Percentiles rank a stretch among this genome's conserved stretches.
These are phyloP conservation scores for Sebastolobus altivelis DNA, from an alignment of 2,797 vertebrate genomes.

Conservation along the genomic window DNA sequence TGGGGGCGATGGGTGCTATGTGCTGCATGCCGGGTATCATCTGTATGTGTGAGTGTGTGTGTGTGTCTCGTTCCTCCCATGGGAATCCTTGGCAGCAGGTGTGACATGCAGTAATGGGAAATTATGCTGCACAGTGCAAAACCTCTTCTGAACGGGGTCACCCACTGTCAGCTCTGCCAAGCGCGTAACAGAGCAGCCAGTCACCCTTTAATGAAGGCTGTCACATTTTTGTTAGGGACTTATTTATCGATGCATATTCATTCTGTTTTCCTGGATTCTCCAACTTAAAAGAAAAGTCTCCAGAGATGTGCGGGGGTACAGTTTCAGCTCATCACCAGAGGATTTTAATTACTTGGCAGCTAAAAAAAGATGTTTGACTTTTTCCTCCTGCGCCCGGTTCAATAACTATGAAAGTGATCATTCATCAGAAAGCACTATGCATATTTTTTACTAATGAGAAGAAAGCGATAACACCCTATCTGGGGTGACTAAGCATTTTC, in stretches of 20 bases:
- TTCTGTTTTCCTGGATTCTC: slow-evolving; percentile 57
- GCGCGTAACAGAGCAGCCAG: slow-evolving; percentile 71
- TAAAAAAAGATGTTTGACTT: slow-evolving; percentile 19
- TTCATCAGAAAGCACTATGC: slow-evolving; percentile 49
- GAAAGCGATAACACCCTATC: background rate
- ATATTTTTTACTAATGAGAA: slow-evolving; percentile 13
- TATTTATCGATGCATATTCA: slow-evolving; percentile 76
- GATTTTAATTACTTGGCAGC: slow-evolving; percentile 55
- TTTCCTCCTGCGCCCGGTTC: slow-evolving; percentile 36
- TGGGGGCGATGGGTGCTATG: slow-evolving; percentile 72
- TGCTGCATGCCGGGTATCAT: slow-evolving; percentile 66
- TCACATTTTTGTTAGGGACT: slow-evolving; percentile 67
- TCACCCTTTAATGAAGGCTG: slow-evolving; percentile 82
- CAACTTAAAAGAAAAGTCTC: slow-evolving; percentile 57
- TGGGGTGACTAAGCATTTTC: slow-evolving; percentile 39
- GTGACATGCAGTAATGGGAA: slow-evolving; percentile 86
- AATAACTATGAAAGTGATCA: slow-evolving; percentile 59
- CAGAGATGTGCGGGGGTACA: slow-evolving; percentile 46
- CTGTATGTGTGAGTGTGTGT: slow-evolving; percentile 45
- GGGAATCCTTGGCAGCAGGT: slow-evolving; percentile 82
- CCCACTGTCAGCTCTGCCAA: slow-evolving; percentile 79
- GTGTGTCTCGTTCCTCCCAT: slow-evolving; percentile 61
- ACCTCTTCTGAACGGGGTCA: slow-evolving; percentile 81
- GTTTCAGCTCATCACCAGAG: slow-evolving; percentile 46
- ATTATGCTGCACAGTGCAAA: slow-evolving; percentile 84